Evolutionary conservation across 2,888 invertebrate species (phyloP), one percentile per base, ranked within the genome.

Genomic region (Trachelus tabidus): DNA sequence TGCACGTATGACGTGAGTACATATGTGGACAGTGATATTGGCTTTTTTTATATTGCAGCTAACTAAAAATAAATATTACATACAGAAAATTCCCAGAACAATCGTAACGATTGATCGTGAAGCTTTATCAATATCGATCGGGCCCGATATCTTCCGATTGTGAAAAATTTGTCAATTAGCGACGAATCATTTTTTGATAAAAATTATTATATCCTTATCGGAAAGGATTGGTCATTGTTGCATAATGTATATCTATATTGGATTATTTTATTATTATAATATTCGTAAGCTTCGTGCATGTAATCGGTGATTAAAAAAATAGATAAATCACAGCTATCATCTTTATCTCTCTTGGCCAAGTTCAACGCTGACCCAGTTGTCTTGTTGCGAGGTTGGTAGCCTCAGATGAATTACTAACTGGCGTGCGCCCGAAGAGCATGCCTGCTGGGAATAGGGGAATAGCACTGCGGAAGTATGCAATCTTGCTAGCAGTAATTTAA

Each of bases 401-500:
- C 71, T 71, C 77, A 79, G 81, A 81, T 81, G 76, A 78, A 83
- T 83, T 79, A 77, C 81, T 79, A 80, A 73, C 79, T 77, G 79
- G 82, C 81, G 79, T 81, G 81, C 75, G 75, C 76, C 76, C 79
- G 73, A 69, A 75, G 40, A 79, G 23, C 35, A 71, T 40, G 75
- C n/a, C 69, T 12, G 73, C 75, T 69, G 77, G 73, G 76, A 71
- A 77, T 37, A 35, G 40, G 33, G 34, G 78, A 68, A 76, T 30
- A 73, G 73, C 74, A 78, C 73, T 76, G 79, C 74, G 80, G 80
- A 80, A 82, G 77, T 81, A 75, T 78, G 80, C 80, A 80, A 79
- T 81, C 80, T 81, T 78, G 80, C 79, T 80, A 75, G 78, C 76
- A 77, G 80, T 79, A 81, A 81, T 83, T 81, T 81, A 81, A 81